Evolutionary conservation across 2,113 vertebrate genomes (phyloP).

Genomic region (Telmatochromis sp.): DNA sequence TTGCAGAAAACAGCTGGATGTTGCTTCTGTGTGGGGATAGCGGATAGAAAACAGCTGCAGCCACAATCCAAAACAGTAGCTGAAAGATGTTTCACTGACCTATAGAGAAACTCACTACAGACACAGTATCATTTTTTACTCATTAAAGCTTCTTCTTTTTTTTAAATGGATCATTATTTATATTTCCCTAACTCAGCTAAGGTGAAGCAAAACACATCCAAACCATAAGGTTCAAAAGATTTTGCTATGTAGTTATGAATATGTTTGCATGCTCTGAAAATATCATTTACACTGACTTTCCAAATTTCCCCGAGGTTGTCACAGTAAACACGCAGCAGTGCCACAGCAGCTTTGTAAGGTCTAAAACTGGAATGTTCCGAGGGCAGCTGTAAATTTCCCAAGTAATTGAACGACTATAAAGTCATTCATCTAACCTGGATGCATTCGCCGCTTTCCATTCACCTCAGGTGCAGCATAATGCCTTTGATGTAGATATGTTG

Average conservation of each 20-base stretch:
- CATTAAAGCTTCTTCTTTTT: neutral
- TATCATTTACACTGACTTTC: neutral
- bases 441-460: slow-evolving; percentile 31
- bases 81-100: neutral
- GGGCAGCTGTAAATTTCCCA: slow-evolving; percentile 37
- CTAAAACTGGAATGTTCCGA: slow-evolving; percentile 34
- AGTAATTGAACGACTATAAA: slow-evolving; percentile 51
- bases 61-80: neutral
- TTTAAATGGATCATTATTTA: neutral
- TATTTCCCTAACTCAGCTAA: neutral
- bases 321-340: neutral
- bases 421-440: slow-evolving; percentile 31
- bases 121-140: neutral
- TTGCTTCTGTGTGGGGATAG: neutral
- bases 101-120: neutral
- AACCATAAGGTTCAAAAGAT: neutral
- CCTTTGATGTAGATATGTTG: slow-evolving; percentile 57
- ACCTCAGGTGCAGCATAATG: slow-evolving; percentile 13
- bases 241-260: neutral
- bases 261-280: neutral
- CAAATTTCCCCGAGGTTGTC: neutral
- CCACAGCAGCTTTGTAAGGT: neutral
- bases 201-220: neutral
- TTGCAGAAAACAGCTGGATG: neutral
- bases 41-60: neutral